These are phyloP conservation scores for Lipophrys pholis DNA, from an alignment of 2,113 vertebrate species.

Conservation along the genomic window DNA sequence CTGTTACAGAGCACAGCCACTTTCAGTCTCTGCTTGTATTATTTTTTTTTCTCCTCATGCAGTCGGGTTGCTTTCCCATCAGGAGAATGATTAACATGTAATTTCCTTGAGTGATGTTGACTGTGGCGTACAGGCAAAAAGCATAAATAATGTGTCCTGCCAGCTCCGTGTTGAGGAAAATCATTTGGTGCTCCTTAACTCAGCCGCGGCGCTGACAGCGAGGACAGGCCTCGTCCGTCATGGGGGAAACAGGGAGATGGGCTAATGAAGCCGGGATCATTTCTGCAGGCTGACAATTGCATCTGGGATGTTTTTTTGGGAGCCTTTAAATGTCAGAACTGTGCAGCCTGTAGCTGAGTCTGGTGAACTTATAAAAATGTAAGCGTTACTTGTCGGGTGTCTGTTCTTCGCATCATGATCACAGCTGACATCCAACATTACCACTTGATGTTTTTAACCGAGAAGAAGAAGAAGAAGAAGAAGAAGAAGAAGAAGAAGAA, in stretches of 20 bases:
- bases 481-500: too few relatives aligned
- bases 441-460: slow-evolving; percentile 33
- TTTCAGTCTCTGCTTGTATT: slow-evolving; percentile 21
- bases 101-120: slow-evolving; percentile 70
- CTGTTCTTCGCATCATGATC: slow-evolving; percentile 30
- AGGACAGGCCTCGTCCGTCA: slow-evolving; percentile 58
- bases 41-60: slow-evolving; percentile 11
- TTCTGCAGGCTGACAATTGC: slow-evolving; percentile 41
- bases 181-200: slow-evolving; percentile 68
- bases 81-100: slow-evolving; percentile 67
- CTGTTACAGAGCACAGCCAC: slow-evolving; percentile 36
- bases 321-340: slow-evolving; percentile 10
- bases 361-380: slow-evolving; percentile 20
- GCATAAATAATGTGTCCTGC: slow-evolving; percentile 70
- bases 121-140: slow-evolving; percentile 45
- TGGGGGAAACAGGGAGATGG: slow-evolving; percentile 30
- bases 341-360: slow-evolving; percentile 9
- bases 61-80: slow-evolving; percentile 56
- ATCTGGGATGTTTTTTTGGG: slow-evolving; percentile 39
- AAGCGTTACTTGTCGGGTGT: slow-evolving; percentile 8
- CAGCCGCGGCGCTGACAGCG: slow-evolving; percentile 64
- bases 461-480: too few relatives aligned
- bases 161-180: slow-evolving; percentile 63
- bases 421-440: slow-evolving; percentile 37
- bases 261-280: slow-evolving; percentile 28